Evolutionary conservation across 2,113 vertebrate genomes (phyloP), one percentile per base, ranked within the genome.

Genomic region (Herpetotheres cachinnans): DNA sequence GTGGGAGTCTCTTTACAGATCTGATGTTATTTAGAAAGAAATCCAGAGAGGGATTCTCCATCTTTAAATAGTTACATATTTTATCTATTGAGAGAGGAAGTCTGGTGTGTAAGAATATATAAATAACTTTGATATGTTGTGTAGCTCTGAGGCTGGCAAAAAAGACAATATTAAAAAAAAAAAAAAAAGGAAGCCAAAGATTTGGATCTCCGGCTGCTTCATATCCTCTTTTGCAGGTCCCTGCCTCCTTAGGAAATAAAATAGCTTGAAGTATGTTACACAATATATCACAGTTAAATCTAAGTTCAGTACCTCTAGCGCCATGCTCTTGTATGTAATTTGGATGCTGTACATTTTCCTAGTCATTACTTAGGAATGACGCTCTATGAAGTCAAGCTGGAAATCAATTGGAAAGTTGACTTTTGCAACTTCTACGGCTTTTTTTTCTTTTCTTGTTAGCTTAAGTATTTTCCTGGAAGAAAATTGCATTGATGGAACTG

Each of bases 321-420:
- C 58, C 61, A 9, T 13, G 44, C 62, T 92, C 55, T 76, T 92
- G 73, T 15, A 8, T 69, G 65, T 86, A 65, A 84, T 44, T 82
- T 84, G 72, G 69, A 72, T 76, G 73, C 82, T 88, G 3, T 38
- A 55, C 54, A 4, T 91, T 92, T 77, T 79, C 38, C 84, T 55
- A 47, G 84, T 83, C 46, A 8, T 87, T 90, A 30, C 29, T 82
- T 30, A 40, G 54, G 78, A 65, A 85, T 52, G 46, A 26, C 5
- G 6, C 20, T 72, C n/a, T 50, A 20, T 40, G 74, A 67, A 82
- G 66, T 61, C 66, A 83, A 63, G 71, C 47, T 80, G 59, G 83
- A 94, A 95, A 95, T 95, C 88, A 56, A 21, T 89, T 25, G 67
- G 38, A 44, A 93, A 81, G 58, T 50, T 93, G 89, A 32, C 32